Conservation (phyloP, 2,888 invertebrate species). For the Parnassius glacialis region DNA sequence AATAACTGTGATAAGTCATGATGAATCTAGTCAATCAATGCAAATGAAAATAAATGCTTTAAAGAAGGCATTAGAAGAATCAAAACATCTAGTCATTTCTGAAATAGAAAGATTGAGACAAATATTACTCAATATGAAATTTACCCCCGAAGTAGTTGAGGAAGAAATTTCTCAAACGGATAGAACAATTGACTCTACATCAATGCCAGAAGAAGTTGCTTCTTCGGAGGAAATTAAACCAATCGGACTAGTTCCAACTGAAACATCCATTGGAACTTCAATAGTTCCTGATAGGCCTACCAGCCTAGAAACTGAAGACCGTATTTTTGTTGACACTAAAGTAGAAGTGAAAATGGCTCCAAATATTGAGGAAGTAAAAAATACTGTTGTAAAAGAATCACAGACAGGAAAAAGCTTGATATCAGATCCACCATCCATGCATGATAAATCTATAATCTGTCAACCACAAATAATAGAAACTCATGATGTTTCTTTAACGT, state of each 20-base stretch:
- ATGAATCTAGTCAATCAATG: constrained; percentile 77
- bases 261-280: not conserved
- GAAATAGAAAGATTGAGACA: constrained; percentile 79
- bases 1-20: constrained; percentile 66
- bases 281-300: constrained; percentile 7
- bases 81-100: constrained; percentile 81
- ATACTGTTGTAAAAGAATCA: constrained; percentile 77
- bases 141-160: constrained; percentile 61
- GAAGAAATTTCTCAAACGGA: constrained; percentile 79
- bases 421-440: constrained; percentile 63
- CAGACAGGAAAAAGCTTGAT: constrained; percentile 84
- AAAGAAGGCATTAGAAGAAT: constrained; percentile 81
- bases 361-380: constrained; percentile 41
- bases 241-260: constrained; percentile 34
- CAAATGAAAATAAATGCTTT: constrained; percentile 80
- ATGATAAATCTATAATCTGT: constrained; percentile 68
- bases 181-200: constrained; percentile 84
- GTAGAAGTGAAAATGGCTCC: constrained; percentile 29
- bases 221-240: constrained; percentile 53
- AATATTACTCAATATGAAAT: constrained; percentile 65
- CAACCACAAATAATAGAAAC: constrained; percentile 57
- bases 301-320: constrained; percentile 10
- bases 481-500: constrained; percentile 76
- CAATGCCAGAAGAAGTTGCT: constrained; percentile 86
- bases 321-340: constrained; percentile 28